Evolutionary conservation across 1,140 invertebrate species (phyloP).

Genomic region (Drosophila bocki): DNA sequence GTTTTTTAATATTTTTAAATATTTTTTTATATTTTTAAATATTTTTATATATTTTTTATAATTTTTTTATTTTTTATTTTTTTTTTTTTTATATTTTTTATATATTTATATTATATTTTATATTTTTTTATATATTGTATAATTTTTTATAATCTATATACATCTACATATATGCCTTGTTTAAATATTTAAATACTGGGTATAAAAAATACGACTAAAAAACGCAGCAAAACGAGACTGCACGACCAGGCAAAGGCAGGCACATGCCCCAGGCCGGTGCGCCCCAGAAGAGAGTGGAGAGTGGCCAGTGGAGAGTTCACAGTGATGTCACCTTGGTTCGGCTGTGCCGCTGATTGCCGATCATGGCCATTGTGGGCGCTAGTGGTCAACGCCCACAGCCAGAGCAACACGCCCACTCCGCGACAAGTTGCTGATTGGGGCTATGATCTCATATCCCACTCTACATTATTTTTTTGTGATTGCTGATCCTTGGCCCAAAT

Average conservation of each 20-base stretch:
- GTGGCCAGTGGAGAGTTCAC: conserved; percentile 32
- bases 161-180: not conserved
- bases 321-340: conserved; percentile 63
- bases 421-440: conserved; percentile 35
- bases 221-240: conserved; percentile 69
- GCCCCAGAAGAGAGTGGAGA: conserved; percentile 13
- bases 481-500: conserved; percentile 38
- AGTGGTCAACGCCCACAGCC: conserved; percentile 22
- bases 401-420: conserved; percentile 19
- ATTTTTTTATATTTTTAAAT: no score
- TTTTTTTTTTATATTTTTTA: no score
- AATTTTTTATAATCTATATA: not conserved
- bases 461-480: not conserved
- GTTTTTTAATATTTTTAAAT: no score
- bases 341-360: conserved; percentile 36
- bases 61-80: no score
- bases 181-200: not conserved
- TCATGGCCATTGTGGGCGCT: conserved; percentile 34
- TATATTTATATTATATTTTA: no score
- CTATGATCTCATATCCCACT: conserved; percentile 26
- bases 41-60: no score
- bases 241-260: conserved; percentile 63
- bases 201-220: conserved; percentile 13
- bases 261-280: conserved; percentile 55
- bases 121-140: no score